Percentiles rank a stretch among this genome's conserved stretches.
phyloP scores from a whole-genome alignment of 2,113 vertebrate species.

The Cacatua alba region DNA sequence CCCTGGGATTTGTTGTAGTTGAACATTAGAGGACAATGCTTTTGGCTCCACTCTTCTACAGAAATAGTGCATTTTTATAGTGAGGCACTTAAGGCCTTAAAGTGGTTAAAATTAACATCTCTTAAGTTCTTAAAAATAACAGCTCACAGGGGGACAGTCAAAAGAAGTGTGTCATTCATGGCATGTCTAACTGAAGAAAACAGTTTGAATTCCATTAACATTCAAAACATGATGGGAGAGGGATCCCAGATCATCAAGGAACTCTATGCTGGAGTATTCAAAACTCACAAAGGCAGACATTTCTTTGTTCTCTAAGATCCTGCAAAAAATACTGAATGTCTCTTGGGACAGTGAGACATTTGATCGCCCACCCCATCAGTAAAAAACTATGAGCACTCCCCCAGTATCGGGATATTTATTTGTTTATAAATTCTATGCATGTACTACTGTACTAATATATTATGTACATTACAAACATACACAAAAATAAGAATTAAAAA shows the following conservation, averaged over 20 bases:
- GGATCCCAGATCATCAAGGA: neutral
- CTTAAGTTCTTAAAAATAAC: neutral
- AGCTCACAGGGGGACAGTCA: neutral
- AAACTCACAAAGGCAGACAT: neutral
- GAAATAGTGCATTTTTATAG: neutral
- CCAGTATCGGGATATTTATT: neutral
- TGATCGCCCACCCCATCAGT: rapidly evolving
- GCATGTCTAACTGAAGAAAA: neutral
- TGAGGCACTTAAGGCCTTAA: neutral
- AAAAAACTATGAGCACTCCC: neutral
- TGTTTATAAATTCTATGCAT: neutral
- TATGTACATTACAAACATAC: neutral
- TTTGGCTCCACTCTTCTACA: neutral
- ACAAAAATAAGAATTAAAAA: neutral
- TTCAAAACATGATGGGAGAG: neutral
- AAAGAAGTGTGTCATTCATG: neutral
- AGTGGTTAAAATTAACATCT: neutral
- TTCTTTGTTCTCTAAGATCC: neutral
- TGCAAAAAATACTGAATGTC: neutral
- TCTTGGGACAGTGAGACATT: neutral
- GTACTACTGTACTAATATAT: neutral
- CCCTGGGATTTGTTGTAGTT: neutral
- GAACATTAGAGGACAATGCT: neutral
- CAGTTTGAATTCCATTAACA: neutral
- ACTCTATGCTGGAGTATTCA: neutral